These are phyloP conservation scores for Tautogolabrus adspersus DNA, from an alignment of 2,113 vertebrate genomes.

Conservation along the genomic window DNA sequence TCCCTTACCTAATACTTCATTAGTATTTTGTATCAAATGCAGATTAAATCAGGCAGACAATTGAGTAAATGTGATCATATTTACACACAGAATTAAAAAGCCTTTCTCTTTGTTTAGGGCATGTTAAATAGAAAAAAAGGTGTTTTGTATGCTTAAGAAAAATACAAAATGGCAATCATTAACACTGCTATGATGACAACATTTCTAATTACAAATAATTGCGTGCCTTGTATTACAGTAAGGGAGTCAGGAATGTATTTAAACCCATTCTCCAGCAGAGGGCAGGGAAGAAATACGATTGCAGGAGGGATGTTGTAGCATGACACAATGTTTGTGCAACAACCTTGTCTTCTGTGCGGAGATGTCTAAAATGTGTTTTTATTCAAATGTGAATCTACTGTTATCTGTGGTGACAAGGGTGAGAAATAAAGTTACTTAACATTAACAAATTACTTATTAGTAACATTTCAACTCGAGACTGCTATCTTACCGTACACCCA, in stretches of 20 bases:
- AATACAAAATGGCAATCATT: background rate
- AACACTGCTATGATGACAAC: background rate
- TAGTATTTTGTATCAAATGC: background rate
- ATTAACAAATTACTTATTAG: background rate
- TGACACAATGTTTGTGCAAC: background rate
- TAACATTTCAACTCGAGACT: background rate
- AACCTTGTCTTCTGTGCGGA: background rate
- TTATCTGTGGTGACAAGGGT: background rate
- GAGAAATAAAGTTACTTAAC: background rate
- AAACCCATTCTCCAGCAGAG: conserved; percentile 76
- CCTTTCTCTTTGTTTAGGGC: background rate
- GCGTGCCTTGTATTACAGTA: background rate
- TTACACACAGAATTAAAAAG: background rate
- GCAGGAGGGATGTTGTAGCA: background rate
- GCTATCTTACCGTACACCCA: conserved; percentile 95
- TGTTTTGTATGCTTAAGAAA: background rate
- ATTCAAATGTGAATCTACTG: background rate
- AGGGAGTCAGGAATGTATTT: conserved; percentile 45
- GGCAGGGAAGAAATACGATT: conserved; percentile 75
- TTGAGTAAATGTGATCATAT: background rate
- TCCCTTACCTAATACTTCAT: background rate
- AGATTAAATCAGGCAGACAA: background rate
- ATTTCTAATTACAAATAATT: background rate
- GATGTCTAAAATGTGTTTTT: conserved; percentile 16
- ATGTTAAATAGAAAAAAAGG: background rate